Conservation (phyloP, 1,140 invertebrate genomes). For the Rhagoletis zephyria region DNA sequence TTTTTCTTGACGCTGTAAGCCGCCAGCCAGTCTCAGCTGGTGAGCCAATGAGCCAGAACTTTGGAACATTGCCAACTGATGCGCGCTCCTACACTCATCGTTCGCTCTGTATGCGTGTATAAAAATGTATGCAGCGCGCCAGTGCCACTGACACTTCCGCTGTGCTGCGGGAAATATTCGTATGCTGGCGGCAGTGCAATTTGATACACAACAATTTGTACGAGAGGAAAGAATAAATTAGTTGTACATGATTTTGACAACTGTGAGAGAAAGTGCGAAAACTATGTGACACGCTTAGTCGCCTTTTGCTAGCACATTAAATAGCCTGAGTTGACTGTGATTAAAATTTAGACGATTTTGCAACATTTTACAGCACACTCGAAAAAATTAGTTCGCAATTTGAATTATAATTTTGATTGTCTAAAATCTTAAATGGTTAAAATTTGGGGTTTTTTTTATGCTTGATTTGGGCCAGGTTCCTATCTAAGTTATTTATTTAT, state of each 20-base stretch:
- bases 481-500: no score
- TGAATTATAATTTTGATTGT: no score
- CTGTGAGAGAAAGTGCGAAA: not conserved
- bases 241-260: not conserved
- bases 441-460: no score
- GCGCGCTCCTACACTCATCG: not conserved
- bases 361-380: no score
- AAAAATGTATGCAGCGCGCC: no score
- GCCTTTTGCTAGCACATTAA: no score
- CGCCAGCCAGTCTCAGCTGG: not conserved
- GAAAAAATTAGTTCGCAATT: no score
- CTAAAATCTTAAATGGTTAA: no score
- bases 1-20: not conserved
- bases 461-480: no score
- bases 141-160: not conserved
- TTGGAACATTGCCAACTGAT: not conserved
- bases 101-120: not conserved
- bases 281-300: not conserved
- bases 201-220: not conserved
- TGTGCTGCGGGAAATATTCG: not conserved
- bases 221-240: not conserved
- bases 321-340: no score
- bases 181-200: not conserved
- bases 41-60: not conserved
- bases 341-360: no score